Conservation (phyloP, 2,113 vertebrate species). For the Girardinichthys multiradiatus region DNA sequence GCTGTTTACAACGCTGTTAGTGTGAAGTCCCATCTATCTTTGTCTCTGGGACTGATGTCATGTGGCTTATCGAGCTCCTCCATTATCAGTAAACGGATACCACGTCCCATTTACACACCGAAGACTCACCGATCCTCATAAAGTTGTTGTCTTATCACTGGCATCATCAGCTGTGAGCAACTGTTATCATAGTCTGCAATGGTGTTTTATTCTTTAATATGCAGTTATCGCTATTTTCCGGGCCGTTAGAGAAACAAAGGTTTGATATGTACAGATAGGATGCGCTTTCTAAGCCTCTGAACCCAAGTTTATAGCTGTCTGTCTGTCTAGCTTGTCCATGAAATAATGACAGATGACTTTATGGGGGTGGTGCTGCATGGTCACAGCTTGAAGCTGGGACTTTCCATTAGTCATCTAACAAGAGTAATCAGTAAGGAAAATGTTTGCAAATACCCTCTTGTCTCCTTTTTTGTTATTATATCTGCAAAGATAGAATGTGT, state of each 20-base stretch:
- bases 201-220: slow-evolving; percentile 41
- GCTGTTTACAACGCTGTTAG: slow-evolving; percentile 77
- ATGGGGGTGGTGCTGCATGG: slow-evolving; percentile 72
- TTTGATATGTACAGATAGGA: slow-evolving; percentile 54
- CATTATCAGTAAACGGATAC: slow-evolving; percentile 72
- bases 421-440: slow-evolving; percentile 74
- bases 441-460: slow-evolving; percentile 66
- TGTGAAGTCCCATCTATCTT: slow-evolving; percentile 65
- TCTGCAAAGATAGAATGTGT: slow-evolving; percentile 33
- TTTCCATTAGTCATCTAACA: slow-evolving; percentile 81
- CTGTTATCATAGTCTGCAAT: slow-evolving; percentile 48
- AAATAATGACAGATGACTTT: slow-evolving; percentile 79
- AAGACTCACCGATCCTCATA: slow-evolving; percentile 48
- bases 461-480: slow-evolving; percentile 59
- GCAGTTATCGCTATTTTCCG: slow-evolving; percentile 24
- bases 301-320: slow-evolving; percentile 77
- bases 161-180: slow-evolving; percentile 39
- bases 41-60: slow-evolving; percentile 74
- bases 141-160: slow-evolving; percentile 40
- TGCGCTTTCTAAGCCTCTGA: slow-evolving; percentile 62
- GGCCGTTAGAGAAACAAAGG: slow-evolving; percentile 40
- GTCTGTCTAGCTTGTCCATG: slow-evolving; percentile 66
- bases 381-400: slow-evolving; percentile 70
- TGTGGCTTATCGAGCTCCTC: slow-evolving; percentile 68
- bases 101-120: slow-evolving; percentile 55